Evolutionary conservation across 2,113 vertebrate species (phyloP).

Genomic region (Myotis davidii): DNA sequence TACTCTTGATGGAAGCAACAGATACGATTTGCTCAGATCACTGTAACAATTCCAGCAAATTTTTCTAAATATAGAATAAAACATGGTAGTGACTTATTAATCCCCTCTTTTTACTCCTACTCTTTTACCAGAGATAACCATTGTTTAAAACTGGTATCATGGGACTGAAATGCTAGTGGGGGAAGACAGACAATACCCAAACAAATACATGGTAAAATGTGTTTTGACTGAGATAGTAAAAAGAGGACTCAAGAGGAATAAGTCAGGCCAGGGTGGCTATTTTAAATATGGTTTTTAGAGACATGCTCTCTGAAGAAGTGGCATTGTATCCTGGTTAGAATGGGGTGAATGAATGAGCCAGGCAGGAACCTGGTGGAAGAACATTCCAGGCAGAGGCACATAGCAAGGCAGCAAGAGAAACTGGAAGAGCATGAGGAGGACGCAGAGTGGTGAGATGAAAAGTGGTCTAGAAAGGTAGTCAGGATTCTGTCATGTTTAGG

Average conservation of each 20-base stretch:
- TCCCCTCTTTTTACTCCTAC: background rate
- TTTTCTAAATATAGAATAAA: background rate
- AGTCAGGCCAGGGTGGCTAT: background rate
- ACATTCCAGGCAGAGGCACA: background rate
- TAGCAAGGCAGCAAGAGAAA: background rate
- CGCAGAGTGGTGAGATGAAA: background rate
- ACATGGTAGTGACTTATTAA: background rate
- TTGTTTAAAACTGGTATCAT: background rate
- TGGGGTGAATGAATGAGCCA: background rate
- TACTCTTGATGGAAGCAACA: background rate
- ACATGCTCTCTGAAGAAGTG: background rate
- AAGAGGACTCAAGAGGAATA: background rate
- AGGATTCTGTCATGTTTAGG: background rate
- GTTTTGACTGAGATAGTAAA: background rate
- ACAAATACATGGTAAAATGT: background rate
- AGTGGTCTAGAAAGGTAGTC: background rate
- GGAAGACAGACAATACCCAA: background rate
- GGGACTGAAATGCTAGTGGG: background rate
- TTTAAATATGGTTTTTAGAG: background rate
- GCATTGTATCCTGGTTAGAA: background rate
- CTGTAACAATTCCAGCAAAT: background rate
- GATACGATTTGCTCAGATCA: background rate
- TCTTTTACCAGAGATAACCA: background rate
- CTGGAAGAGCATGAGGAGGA: accelerated
- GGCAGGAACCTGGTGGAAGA: background rate